Conservation (phyloP, 1,140 invertebrate genomes). For the Formica selysi region DNA sequence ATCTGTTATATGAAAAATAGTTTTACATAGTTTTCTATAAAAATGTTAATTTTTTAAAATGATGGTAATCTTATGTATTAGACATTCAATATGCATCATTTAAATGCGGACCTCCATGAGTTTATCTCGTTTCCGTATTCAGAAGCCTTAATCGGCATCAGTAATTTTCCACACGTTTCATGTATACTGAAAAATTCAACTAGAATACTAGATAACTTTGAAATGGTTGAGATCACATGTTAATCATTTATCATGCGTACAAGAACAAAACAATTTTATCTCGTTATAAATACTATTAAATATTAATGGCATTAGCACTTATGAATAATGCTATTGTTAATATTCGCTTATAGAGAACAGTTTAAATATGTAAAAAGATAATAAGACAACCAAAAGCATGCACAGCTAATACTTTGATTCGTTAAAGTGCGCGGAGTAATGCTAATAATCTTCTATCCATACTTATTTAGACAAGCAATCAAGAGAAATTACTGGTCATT, state of each 20-base stretch:
- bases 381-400: not conserved
- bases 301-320: slow-evolving; percentile 2
- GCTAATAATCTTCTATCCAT: not conserved
- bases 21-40: not conserved
- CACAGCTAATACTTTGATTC: slow-evolving; percentile 17
- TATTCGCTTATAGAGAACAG: not conserved
- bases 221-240: not conserved
- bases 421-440: slow-evolving; percentile 22
- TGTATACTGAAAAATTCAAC: slow-evolving; percentile 4
- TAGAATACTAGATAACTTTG: slow-evolving; percentile 14
- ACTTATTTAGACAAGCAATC: not conserved
- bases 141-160: not conserved
- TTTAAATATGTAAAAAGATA: not conserved
- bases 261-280: not conserved
- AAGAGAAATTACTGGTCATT: slow-evolving; percentile 28
- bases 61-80: not conserved
- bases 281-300: not conserved
- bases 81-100: not conserved
- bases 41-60: not conserved
- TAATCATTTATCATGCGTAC: not conserved
- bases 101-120: not conserved
- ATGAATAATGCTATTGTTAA: slow-evolving; percentile 16
- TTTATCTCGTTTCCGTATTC: not conserved
- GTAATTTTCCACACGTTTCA: not conserved
- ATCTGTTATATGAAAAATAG: not conserved